Conservation (phyloP, 2,888 invertebrate species). For the Alloscopus bannaensis region DNA sequence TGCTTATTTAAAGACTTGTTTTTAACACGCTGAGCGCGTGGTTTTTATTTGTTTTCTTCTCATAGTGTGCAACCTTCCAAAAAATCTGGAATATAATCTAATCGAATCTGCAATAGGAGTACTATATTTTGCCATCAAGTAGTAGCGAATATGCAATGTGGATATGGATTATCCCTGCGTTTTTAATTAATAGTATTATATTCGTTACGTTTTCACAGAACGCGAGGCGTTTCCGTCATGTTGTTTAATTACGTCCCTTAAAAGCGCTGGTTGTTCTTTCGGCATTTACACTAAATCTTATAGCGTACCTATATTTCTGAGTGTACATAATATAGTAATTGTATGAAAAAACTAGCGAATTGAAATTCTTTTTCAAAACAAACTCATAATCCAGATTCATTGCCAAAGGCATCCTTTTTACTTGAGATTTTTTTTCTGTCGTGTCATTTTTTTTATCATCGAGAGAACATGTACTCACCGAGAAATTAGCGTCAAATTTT, state of each 20-base stretch:
- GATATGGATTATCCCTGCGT: slow-evolving; percentile 60
- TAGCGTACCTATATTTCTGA: too few species aligned
- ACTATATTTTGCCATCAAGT: too few species aligned
- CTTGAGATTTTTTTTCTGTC: too few species aligned
- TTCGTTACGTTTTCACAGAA: slow-evolving; percentile 5
- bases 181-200: slow-evolving; percentile 19
- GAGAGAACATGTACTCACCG: too few species aligned
- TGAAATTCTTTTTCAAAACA: too few species aligned
- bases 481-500: too few species aligned
- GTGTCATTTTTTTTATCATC: too few species aligned
- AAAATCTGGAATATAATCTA: not conserved
- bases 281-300: slow-evolving; percentile 56
- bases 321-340: too few species aligned
- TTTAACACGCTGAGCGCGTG: slow-evolving; percentile 39
- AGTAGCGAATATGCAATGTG: slow-evolving; percentile 35
- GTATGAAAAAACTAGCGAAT: too few species aligned
- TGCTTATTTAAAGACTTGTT: too few species aligned
- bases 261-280: slow-evolving; percentile 53
- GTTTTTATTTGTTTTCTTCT: slow-evolving; percentile 27
- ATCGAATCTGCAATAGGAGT: not conserved
- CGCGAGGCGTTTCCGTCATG: slow-evolving; percentile 49
- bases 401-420: too few species aligned
- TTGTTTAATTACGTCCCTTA: not conserved
- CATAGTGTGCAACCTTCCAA: slow-evolving; percentile 1
- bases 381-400: too few species aligned